Evolutionary conservation across 2,888 invertebrate species (phyloP), one percentile per base, ranked within the genome.

Genomic region (Epirrhoe alternata): DNA sequence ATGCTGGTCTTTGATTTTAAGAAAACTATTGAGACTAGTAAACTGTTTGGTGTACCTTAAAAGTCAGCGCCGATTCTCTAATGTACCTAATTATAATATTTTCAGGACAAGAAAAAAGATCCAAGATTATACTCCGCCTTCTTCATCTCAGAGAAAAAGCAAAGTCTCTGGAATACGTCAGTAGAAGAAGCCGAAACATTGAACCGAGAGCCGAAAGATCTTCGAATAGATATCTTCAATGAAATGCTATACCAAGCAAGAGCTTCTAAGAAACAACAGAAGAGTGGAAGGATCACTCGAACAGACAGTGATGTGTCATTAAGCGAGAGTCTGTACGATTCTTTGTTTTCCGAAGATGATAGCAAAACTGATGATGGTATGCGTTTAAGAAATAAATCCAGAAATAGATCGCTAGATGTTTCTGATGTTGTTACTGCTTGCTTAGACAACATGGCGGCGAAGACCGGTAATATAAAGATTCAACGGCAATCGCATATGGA

Each of bases 121-220:
- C 88, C 94, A 0, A 94, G 86, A 78, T 83, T 92, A 50, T 92
- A 91, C 70, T 89, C 93, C 42, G 94, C 94, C 6, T 95, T 93
- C 74, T 85, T 91, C 53, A 83, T 95, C 16, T 94, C 94, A n/a
- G 91, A 94, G 49, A 88, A 93, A 70, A 90, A 94, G 70, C 88
- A 92, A 74, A 77, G 88, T 3, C 94, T 94, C 61, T 98, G 98
- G 97, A 92, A 94, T 42, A 88, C 93, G 53, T 97, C 97, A 0
- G 95, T 97, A 0, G 92, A 94, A n/a, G 97, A 97, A 88, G 97
- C 97, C 0, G 96, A 96, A 77, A 90, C 89, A 58, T 90, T 97
- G 6, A 85, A 95, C 4, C 80, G 89, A 10, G 92, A 95, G 79
- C 92, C 94, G 12, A 89, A 94, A 64, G 85, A 94, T 50, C 86